Percentiles rank a stretch among this genome's conserved stretches.
These are phyloP conservation scores for Andrena minutula DNA, from an alignment of 2,888 invertebrate genomes.

Conservation along the genomic window DNA sequence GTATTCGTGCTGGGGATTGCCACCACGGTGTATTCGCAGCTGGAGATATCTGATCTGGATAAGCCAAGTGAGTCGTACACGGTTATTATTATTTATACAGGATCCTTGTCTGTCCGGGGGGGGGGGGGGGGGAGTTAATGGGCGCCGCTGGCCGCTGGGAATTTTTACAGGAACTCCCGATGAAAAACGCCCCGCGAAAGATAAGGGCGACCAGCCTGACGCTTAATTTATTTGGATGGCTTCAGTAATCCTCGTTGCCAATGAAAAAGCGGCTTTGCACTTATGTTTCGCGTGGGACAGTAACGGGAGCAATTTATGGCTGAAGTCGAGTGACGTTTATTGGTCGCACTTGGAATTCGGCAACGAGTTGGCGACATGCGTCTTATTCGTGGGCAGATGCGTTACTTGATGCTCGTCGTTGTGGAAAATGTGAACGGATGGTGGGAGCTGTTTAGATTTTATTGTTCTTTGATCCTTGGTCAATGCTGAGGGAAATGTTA, in stretches of 20 bases:
- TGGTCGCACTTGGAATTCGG: background rate
- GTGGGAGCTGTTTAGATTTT: too few relatives aligned
- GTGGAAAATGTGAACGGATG: too few relatives aligned
- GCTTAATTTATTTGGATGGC: slow-evolving; percentile 11
- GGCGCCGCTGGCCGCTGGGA: background rate
- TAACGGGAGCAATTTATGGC: background rate
- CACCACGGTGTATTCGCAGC: slow-evolving; percentile 76
- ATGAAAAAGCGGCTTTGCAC: background rate
- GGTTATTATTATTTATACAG: slow-evolving; percentile 41
- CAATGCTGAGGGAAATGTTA: too few relatives aligned
- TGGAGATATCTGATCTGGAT: slow-evolving; percentile 81
- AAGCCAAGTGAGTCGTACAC: slow-evolving; percentile 80
- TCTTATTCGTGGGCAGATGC: too few relatives aligned
- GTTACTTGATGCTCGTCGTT: too few relatives aligned
- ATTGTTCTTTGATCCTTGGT: too few relatives aligned
- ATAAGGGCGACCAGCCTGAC: slow-evolving; percentile 9
- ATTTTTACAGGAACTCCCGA: slow-evolving; percentile 29
- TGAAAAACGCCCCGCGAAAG: slow-evolving; percentile 5
- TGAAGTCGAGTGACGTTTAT: background rate
- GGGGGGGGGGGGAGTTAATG: background rate
- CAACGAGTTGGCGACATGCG: too few relatives aligned
- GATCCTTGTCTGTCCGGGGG: background rate
- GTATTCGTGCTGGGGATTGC: slow-evolving; percentile 77
- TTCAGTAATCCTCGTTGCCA: background rate
- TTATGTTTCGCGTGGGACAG: background rate